Evolutionary conservation across 2,888 invertebrate genomes (phyloP), one percentile per base, ranked within the genome.

Genomic region (Caenorhabditis drosophilae): DNA sequence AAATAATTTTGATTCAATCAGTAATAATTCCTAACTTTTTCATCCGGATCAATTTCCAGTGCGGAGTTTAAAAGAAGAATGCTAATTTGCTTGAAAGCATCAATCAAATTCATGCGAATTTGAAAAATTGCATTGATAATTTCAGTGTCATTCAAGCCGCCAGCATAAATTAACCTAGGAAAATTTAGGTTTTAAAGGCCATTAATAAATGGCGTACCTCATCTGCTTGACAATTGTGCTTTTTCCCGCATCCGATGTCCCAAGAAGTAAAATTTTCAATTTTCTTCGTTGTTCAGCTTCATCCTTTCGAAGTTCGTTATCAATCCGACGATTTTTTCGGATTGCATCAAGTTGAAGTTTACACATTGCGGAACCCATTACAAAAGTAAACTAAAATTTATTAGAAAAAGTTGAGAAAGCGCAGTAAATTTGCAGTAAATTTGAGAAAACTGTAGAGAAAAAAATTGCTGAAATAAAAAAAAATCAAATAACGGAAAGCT

Each of bases 151-250:
- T 67, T 67, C 36, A 67, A 67, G 16, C 67, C 67, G 12, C 47
- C 58, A 1, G 31, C n/a, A 25, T 58, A 56, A n/a, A 48, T 46
- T n/a, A 62, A 45, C 50, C 67, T 67, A 36, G 2, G 47, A 54
- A 23, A 15, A 1, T 12, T 12, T 41, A 1, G 20, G 2, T 36
- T 18, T 25, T 1, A 6, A 16, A 41, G 7, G 4, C n/a, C 9
- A 15, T 4, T 4, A 36, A n/a, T 36, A 2, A 18, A 20, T 4
- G 7, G 9, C 35, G 12, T 34, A 67, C 70, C 70, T 63, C 70
- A 70, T 67, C 22, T 70, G 70, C 42, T 70, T 70, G 4, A 64
- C 70, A 27, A 70, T 70, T n/a, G 70, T 70, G 34, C 66, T 67
- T 34, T 70, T 70, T 25, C 70, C 70, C 11, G 70, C 50, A 31